Evolutionary conservation across 2,888 invertebrate species (phyloP).

Genomic region (Mechanitis messenoides): DNA sequence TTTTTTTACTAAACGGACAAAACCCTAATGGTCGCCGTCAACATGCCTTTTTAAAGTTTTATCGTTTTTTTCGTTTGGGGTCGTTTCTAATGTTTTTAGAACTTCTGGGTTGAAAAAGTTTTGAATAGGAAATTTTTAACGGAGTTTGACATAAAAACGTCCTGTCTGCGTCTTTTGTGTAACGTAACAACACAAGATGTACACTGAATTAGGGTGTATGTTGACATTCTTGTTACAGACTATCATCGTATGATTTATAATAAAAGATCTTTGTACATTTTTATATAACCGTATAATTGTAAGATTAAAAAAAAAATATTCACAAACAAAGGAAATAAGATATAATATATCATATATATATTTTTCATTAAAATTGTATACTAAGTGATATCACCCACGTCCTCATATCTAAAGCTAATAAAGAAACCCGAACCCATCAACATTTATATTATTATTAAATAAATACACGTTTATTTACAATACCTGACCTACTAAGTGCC

Average conservation of each 20-base stretch:
- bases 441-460: conserved; percentile 4
- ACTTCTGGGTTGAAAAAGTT: conserved; percentile 23
- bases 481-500: conserved; percentile 11
- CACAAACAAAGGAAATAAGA: no score
- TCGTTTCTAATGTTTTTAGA: conserved; percentile 28
- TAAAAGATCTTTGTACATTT: no score
- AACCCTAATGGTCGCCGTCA: conserved; percentile 32
- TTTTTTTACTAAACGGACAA: conserved; percentile 32
- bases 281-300: neutral
- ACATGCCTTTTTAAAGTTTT: conserved; percentile 29
- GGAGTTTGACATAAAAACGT: neutral
- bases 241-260: no score
- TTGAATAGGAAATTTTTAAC: conserved; percentile 6
- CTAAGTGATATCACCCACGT: neutral
- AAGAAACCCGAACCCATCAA: neutral
- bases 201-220: no score
- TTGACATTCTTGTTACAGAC: no score
- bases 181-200: no score
- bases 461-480: conserved; percentile 16
- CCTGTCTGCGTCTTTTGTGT: no score
- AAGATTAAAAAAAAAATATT: no score
- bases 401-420: conserved; percentile 2
- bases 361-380: neutral
- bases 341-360: no score
- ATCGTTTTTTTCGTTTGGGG: conserved; percentile 30